Evolutionary conservation across 2,797 vertebrate genomes (phyloP), one percentile per base, ranked within the genome.

Genomic region (Hyperoplus immaculatus): DNA sequence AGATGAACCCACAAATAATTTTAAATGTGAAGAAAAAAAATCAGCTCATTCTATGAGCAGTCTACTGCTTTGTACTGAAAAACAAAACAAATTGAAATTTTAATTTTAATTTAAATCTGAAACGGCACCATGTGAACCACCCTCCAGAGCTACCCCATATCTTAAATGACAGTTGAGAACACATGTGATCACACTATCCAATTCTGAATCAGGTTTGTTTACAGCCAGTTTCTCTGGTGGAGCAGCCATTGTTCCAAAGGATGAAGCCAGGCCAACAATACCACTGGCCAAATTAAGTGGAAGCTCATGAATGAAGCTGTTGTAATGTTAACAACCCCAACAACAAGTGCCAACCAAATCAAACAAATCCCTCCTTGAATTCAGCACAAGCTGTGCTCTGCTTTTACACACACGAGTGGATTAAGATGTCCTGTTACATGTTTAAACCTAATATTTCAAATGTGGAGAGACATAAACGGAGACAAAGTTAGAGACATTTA

Each of bases 181-280:
- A 69, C 53, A 29, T 29, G 49, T 46, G 18, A 16, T 49, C 50
- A 4, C 18, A 39, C 5, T n/a, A 16, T 68, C 36, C 38, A 14
- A 53, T 29, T 57, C 1, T 54, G 3, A 72, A 54, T 63, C 57
- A 67, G 50, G 46, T 38, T 59, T 72, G 38, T 29, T 3, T 39
- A 29, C 12, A 47, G 15, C 38, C 0, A 51, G 29, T 63, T 14
- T 78, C 36, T 70, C 55, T 46, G 47, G 53, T 41, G 53, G 38
- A 62, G 60, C 58, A 14, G 39, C 60, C 57, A 77, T 55, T 86
- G 68, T 81, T 78, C 72, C 49, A 54, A 18, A 56, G 21, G 15
- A 39, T 63, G n/a, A 69, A 38, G 46, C 41, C 6, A 47, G 21
- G 53, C 21, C 51, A 75, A 66, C 58, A 75, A 68, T 58, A n/a